These are phyloP conservation scores for Arctia plantaginis DNA, from an alignment of 2,888 invertebrate genomes.

Conservation along the genomic window DNA sequence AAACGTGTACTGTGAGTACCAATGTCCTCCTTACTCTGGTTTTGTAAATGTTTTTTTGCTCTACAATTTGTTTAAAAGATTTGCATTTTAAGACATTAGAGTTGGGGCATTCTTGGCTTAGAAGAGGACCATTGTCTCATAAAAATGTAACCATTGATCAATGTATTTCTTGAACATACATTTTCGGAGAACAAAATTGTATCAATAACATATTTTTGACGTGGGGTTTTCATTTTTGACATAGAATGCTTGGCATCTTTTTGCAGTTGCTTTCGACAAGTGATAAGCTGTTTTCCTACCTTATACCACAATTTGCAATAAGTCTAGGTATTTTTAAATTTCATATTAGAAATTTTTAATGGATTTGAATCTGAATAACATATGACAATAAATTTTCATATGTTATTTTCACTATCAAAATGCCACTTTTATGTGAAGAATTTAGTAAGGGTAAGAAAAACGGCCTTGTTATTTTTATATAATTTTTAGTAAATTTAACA, in stretches of 20 bases:
- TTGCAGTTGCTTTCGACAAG: too few species aligned
- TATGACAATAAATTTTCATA: too few species aligned
- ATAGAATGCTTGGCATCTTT: too few species aligned
- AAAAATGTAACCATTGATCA: neutral
- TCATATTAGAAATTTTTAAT: too few species aligned
- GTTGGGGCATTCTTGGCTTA: neutral
- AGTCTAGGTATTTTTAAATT: too few species aligned
- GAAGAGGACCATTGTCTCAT: neutral
- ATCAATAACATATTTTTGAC: neutral
- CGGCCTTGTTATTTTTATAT: too few species aligned
- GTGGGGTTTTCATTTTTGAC: neutral
- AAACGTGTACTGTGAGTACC: slow-evolving; percentile 89
- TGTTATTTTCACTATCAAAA: too few species aligned
- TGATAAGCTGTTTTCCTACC: neutral
- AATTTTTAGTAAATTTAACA: too few species aligned
- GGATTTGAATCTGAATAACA: too few species aligned
- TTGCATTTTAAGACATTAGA: neutral
- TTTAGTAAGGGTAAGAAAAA: too few species aligned
- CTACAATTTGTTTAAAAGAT: neutral
- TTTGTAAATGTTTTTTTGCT: neutral
- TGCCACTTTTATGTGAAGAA: too few species aligned
- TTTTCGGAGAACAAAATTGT: neutral
- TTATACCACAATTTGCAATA: too few species aligned
- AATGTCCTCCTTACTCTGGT: neutral
- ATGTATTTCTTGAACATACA: neutral